Evolutionary conservation across 2,888 invertebrate species (phyloP), one percentile per base, ranked within the genome.

Genomic region (Beris chalybata): DNA sequence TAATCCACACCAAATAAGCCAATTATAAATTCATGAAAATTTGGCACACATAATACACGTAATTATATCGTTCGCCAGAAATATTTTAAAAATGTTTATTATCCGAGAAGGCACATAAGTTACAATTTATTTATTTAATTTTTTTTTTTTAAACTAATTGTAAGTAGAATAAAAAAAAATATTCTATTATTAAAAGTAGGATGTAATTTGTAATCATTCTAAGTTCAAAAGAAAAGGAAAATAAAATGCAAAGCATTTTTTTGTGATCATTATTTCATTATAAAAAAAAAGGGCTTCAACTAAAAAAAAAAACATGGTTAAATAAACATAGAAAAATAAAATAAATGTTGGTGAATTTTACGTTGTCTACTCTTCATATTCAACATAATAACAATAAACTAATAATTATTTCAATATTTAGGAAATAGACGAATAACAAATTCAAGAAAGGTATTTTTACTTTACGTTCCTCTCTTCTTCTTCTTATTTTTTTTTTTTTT

Each of bases 311-410:
- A 11, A 44, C 7, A 57, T 32, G 15, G 38, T 58, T 58, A 58
- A 55, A 45, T 45, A 58, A 58, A 45, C 47, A 47, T 58, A 58
- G n/a, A 22, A 30, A 30, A 29, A 58, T 6, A 58, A 29, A 58
- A 58, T n/a, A 58, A 56, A 43, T 44, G 43, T 56, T 56, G 45
- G 57, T 45, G 47, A 58, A 43, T 58, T 45, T 58, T 45, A 45
- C 29, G 45, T 30, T 58, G 45, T 22, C 57, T 58, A 58, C 22
- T 11, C 22, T 57, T 45, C 31, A 58, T 58, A 47, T 58, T 58
- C 57, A 58, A 58, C 57, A 58, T 58, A 45, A 58, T 58, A 58
- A 58, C 57, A 58, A 58, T 58, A 58, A 58, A 58, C 57, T 58
- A 58, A 58, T 58, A 55, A 13, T 57, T 58, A 58, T 58, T 58